Evolutionary conservation across 2,888 invertebrate genomes (phyloP).

Genomic region (Nomada ruficornis): DNA sequence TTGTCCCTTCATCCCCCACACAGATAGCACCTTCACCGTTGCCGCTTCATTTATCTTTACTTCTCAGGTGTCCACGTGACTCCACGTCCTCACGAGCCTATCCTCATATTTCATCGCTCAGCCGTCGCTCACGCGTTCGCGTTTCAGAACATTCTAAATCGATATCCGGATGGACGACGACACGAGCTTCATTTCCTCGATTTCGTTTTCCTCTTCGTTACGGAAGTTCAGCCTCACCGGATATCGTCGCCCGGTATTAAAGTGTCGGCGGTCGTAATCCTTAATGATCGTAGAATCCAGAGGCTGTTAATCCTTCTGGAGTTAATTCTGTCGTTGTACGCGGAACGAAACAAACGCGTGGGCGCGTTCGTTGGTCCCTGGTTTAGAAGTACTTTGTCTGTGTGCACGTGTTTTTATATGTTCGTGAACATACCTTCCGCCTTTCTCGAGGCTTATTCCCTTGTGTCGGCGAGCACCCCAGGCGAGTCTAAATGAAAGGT

Average conservation of each 20-base stretch:
- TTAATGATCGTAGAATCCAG: constrained; percentile 50
- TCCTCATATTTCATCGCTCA: constrained; percentile 24
- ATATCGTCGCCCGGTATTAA: constrained; percentile 51
- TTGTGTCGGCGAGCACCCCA: constrained; percentile 17
- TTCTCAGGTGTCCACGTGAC: background rate
- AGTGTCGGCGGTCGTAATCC: constrained; percentile 44
- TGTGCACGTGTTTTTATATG: background rate
- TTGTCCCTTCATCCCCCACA: background rate
- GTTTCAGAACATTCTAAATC: constrained; percentile 12
- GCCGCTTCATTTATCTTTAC: constrained; percentile 22
- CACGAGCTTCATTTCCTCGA: constrained; percentile 29
- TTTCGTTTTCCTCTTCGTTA: background rate
- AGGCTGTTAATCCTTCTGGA: constrained; percentile 32
- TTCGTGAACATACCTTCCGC: background rate
- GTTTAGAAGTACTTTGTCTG: background rate
- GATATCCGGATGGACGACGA: constrained; percentile 9
- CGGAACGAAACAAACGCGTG: background rate
- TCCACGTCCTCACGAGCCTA: background rate
- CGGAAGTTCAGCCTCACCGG: background rate
- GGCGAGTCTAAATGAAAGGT: constrained; percentile 17
- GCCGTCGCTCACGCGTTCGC: background rate
- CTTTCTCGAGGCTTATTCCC: background rate
- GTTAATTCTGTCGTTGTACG: constrained; percentile 38
- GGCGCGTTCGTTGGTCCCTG: background rate
- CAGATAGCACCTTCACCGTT: too few relatives aligned